Percentiles rank a stretch among this genome's conserved stretches.
These are phyloP conservation scores for Cosmopolites sordidus DNA, from an alignment of 2,888 invertebrate genomes.

Conservation along the genomic window DNA sequence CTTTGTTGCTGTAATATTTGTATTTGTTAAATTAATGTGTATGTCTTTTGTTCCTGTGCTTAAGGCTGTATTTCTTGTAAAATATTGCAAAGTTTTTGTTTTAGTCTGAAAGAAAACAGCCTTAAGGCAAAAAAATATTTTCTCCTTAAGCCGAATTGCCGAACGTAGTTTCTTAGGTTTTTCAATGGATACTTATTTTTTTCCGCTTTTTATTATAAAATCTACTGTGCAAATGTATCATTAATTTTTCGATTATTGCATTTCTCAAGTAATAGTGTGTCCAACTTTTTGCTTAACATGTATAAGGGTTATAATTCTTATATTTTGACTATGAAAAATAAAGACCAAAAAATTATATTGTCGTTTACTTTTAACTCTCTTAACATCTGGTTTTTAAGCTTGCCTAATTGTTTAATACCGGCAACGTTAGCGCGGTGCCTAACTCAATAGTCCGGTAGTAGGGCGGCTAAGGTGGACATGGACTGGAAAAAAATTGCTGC, in stretches of 20 bases:
- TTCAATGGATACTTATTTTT: background rate
- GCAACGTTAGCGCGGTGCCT: too few relatives aligned
- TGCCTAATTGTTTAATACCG: too few relatives aligned
- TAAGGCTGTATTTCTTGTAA: constrained; percentile 21
- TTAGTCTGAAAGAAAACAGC: constrained; percentile 5
- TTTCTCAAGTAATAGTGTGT: constrained; percentile 41
- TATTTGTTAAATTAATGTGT: constrained; percentile 16
- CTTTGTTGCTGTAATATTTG: constrained; percentile 12
- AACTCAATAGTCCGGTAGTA: too few relatives aligned
- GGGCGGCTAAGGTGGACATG: too few relatives aligned
- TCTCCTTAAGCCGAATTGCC: background rate
- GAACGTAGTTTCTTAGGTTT: background rate
- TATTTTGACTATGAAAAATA: constrained; percentile 44
- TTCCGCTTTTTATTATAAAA: background rate
- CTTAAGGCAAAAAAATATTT: constrained; percentile 7
- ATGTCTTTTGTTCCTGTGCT: constrained; percentile 11
- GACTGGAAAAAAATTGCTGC: too few relatives aligned
- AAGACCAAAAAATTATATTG: constrained; percentile 34
- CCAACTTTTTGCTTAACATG: constrained; percentile 42
- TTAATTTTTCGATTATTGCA: constrained; percentile 27
- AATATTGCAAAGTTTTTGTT: too few relatives aligned
- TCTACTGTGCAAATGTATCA: background rate
- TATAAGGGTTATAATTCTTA: constrained; percentile 42
- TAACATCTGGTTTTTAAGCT: too few relatives aligned
- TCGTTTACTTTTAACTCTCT: too few relatives aligned